Evolutionary conservation across 1,140 invertebrate genomes (phyloP).

Genomic region (Pachypsylla venusta): DNA sequence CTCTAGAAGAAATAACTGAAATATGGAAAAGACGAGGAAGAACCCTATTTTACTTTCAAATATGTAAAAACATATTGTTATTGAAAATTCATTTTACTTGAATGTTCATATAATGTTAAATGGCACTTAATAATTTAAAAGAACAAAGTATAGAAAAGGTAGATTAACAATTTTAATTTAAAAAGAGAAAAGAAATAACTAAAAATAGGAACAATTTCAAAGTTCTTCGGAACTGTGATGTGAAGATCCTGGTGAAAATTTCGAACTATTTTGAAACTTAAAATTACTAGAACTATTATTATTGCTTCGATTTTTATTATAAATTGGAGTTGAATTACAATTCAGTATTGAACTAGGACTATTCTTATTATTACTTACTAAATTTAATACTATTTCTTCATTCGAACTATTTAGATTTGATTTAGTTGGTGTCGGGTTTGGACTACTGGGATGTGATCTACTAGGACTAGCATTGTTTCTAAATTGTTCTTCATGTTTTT

Average conservation of each 20-base stretch:
- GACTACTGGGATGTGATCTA: not conserved
- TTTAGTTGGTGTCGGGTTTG: not conserved
- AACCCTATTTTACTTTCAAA: not conserved
- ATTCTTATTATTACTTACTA: not conserved
- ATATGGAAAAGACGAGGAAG: not conserved
- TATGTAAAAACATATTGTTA: not conserved
- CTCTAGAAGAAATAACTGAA: no score
- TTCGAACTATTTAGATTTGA: not conserved
- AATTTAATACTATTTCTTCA: not conserved
- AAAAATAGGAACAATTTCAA: not conserved
- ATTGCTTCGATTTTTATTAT: not conserved
- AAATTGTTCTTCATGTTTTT: not conserved
- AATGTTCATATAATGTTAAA: not conserved
- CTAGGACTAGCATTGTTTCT: not conserved
- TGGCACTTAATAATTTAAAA: not conserved
- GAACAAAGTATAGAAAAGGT: not conserved
- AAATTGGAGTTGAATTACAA: slow-evolving; percentile 4
- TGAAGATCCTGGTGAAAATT: slow-evolving; percentile 3
- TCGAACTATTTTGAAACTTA: slow-evolving; percentile 8
- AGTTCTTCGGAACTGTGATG: not conserved
- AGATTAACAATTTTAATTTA: not conserved
- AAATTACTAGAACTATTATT: not conserved
- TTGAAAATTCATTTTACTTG: not conserved
- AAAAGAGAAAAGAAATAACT: not conserved
- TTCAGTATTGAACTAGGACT: not conserved